Conservation (phyloP, 2,113 vertebrate genomes). For the Pterophyllum scalare region DNA sequence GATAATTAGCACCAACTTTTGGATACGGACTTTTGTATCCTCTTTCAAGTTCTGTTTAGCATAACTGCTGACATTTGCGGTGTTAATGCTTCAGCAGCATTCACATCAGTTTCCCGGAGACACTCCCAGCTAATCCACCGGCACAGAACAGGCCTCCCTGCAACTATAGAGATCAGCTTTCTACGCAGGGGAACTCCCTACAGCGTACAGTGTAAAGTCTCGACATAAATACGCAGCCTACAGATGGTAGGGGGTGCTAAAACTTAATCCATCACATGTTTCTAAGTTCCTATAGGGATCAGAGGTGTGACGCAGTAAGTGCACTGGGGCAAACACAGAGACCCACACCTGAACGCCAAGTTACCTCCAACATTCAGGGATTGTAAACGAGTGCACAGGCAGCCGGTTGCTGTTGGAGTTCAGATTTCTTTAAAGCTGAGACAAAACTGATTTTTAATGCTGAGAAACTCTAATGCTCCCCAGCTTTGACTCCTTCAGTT, state of each 20-base stretch:
- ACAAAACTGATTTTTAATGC: conserved; percentile 26
- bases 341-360: conserved; percentile 4
- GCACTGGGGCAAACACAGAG: background rate
- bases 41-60: conserved; percentile 3
- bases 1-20: background rate
- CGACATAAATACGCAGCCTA: conserved; percentile 30
- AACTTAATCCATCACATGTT: conserved; percentile 63
- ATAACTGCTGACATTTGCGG: conserved; percentile 6
- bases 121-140: background rate
- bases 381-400: background rate
- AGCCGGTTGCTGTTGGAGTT: conserved; percentile 27
- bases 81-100: conserved; percentile 1
- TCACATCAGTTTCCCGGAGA: conserved; percentile 21
- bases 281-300: conserved; percentile 34
- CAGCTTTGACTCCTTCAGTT: conserved; percentile 31
- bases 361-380: conserved; percentile 38
- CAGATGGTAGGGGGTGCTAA: conserved; percentile 71
- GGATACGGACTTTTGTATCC: background rate
- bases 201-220: conserved; percentile 1
- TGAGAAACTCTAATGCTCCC: background rate
- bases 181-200: conserved; percentile 7
- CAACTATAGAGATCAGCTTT: conserved; percentile 29
- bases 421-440: conserved; percentile 12
- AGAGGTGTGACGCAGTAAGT: conserved; percentile 7
- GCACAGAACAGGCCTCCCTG: background rate